Evolutionary conservation across 2,888 invertebrate species (phyloP).

Genomic region (Siphlonurus alternatus): DNA sequence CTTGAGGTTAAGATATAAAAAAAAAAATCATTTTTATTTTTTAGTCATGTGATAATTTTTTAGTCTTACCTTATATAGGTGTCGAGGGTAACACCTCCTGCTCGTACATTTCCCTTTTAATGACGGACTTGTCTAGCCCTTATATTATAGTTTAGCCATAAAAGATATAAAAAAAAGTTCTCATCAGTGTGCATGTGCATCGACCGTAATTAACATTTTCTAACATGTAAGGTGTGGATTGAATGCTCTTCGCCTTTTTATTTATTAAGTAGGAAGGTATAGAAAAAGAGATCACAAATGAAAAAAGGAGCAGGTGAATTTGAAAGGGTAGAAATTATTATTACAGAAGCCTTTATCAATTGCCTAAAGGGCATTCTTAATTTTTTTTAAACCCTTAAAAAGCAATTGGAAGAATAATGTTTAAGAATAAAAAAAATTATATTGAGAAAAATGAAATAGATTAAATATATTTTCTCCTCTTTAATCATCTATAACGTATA

Average conservation of each 20-base stretch:
- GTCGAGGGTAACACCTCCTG: no score
- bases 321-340: background rate
- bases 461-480: background rate
- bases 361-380: background rate
- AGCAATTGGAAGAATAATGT: background rate
- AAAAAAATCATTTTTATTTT: no score
- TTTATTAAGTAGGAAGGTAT: background rate
- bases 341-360: background rate
- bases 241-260: background rate
- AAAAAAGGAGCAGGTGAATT: background rate
- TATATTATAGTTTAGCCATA: no score
- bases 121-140: no score
- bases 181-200: no score
- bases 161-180: background rate
- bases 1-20: no score
- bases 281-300: background rate
- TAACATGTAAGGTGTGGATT: background rate
- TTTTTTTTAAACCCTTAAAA: background rate
- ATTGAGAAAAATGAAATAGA: background rate
- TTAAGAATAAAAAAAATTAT: background rate
- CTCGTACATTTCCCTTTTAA: no score
- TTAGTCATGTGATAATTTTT: no score
- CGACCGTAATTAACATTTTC: background rate
- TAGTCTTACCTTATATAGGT: no score
- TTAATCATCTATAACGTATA: background rate